Evolutionary conservation across 2,113 vertebrate species (phyloP).

Genomic region (Crotalus horridus): DNA sequence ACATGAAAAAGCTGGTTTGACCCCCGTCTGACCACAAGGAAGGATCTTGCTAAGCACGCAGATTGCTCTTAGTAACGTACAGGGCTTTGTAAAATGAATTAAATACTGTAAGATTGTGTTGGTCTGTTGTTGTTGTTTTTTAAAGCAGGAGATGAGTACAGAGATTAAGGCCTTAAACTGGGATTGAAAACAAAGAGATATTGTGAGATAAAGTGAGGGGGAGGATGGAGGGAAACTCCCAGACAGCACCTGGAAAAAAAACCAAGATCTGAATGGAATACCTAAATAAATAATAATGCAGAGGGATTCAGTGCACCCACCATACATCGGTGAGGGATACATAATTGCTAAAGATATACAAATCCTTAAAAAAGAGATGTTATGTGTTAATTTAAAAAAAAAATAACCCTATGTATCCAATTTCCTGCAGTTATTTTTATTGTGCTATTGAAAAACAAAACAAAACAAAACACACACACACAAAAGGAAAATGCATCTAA

Average conservation of each 20-base stretch:
- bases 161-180: not conserved
- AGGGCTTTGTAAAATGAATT: not conserved
- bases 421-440: not conserved
- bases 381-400: not conserved
- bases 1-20: conserved; percentile 28
- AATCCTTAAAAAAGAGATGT: not conserved
- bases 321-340: no score
- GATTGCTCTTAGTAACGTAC: not conserved
- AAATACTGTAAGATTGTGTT: not conserved
- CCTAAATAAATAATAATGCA: not conserved
- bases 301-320: no score
- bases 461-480: no score
- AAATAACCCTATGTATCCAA: not conserved
- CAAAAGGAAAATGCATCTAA: not conserved
- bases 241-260: not conserved
- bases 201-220: not conserved
- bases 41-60: not conserved
- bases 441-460: not conserved
- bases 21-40: conserved; percentile 15
- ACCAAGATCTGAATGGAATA: not conserved
- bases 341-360: not conserved
- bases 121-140: not conserved
- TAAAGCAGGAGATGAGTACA: not conserved
- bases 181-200: not conserved
- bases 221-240: not conserved